Conservation (phyloP, 2,888 invertebrate species). For the Dasypogon diadema region DNA sequence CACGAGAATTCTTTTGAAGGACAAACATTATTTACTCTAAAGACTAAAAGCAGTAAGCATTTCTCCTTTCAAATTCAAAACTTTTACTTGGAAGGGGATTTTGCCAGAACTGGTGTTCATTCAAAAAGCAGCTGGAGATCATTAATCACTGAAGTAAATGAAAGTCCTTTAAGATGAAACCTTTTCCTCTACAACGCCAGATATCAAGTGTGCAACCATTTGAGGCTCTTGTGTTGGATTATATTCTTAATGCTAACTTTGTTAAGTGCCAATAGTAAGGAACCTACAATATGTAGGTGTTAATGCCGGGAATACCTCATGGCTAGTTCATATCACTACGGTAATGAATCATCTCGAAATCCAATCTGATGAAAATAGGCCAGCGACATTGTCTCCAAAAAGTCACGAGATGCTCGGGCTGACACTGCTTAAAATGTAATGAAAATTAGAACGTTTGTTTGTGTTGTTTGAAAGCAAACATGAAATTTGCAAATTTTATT, state of each 20-base stretch:
- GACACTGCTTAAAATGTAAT: not conserved
- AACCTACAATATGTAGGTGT: no score
- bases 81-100: constrained; percentile 2
- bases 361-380: constrained; percentile 8
- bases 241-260: not conserved
- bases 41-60: constrained; percentile 7
- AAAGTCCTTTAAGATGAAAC: constrained; percentile 20
- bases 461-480: no score
- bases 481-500: no score
- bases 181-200: not conserved
- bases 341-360: constrained; percentile 18
- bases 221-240: constrained; percentile 2
- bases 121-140: constrained; percentile 4
- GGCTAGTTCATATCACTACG: constrained; percentile 2
- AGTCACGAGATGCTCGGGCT: not conserved
- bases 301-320: constrained; percentile 15
- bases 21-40: not conserved
- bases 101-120: not conserved
- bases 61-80: constrained; percentile 8
- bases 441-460: not conserved
- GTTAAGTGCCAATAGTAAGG: not conserved
- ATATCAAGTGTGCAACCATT: constrained; percentile 25
- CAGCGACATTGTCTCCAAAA: constrained; percentile 6
- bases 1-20: not conserved
- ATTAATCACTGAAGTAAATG: constrained; percentile 18